Base-by-base conservation (phyloP, 2,113 vertebrate species). In the Axis porcinus region DNA sequence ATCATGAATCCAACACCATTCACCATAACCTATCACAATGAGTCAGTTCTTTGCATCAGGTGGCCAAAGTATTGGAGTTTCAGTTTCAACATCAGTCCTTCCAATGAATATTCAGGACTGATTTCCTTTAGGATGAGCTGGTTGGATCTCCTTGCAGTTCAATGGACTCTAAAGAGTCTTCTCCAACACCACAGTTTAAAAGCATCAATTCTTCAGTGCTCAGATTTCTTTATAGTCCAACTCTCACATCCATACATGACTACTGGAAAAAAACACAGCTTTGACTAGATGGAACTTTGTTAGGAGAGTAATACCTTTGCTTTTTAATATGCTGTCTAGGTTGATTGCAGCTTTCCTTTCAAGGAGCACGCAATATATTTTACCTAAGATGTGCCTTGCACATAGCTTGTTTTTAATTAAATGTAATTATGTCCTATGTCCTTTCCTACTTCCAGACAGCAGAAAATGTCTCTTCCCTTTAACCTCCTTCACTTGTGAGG, bases 201-300 rank as follows among this genome's bases (percentile, higher is more conserved):
- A 67, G 16, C 33, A 11, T 67, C 33, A 67, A 36, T 67, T 67
- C 33, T 67, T 36, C 1, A 0, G 33, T 0, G 4, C 8, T 67
- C 33, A 19, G 64, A 0, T 21, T 67, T 67, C 64, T 67, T 67
- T 5, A 67, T 10, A 36, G 33, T 67, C 33, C 64, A 67, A 67
- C 33, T 67, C 8, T 67, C 64, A 67, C 8, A 67, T 67, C 17
- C 33, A 11, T 67, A 67, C 33, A 36, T 67, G 64, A 67, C 33
- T 36, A 36, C 33, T 36, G 17, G 33, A 36, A 36, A 67, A 67
- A 67, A 21, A 1, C 62, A 67, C 33, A 67, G 33, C 33, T 67
- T 67, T 67, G 64, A 67, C 4, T 67, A 36, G 33, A 67, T 11
- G 64, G 17, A 67, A 36, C 17, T 67, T 67, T 67, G 33, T 36